Evolutionary conservation across 2,888 invertebrate genomes (phyloP), one percentile per base, ranked within the genome.

Genomic region (Phengaris alcon): DNA sequence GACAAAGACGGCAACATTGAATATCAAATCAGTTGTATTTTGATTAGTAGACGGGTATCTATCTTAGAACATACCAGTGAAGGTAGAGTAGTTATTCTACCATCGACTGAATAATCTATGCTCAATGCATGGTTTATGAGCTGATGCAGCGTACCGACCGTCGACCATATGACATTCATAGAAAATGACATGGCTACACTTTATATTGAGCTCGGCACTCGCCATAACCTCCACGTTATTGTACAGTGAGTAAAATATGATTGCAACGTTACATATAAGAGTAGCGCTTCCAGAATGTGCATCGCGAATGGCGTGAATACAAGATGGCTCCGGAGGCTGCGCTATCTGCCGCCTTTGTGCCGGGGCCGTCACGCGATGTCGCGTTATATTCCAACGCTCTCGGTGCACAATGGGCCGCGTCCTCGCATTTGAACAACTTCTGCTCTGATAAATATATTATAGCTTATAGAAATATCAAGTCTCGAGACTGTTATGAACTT

Each of bases 301-400:
- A 10, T 8, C 22, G 9, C 15, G 59, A 22, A 59, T 22, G 22
- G 22, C 22, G 59, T 59, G 59, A 59, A 59, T 59, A 59, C 22
- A 22, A 59, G 15, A 22, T 59, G 64, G 12, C 64, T 12, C 64
- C 64, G 64, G 64, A 64, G 64, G 35, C 64, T 64, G 64, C 64
- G 13, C 13, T 12, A 35, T 64, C 12, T 44, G 35, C 64, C 35
- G 35, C 64, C 35, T 44, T 64, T 44, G 44, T 64, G 64, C 22
- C 10, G 59, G 15, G 8, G 59, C 59, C 59, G 12, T 12, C 64
- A 64, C 64, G 64, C 64, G 12, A 64, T 12, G 12, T 64, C 35
- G 35, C 35, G 64, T 64, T 10, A 6, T 52, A 52, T 12, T 35
- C 35, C 35, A 22, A 64, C 64, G 35, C 64, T 44, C 35, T 35